A percentile compares a stretch with the other conserved stretches of the same genome.
These are phyloP conservation scores for Torymus texanus DNA, from an alignment of 2,888 invertebrate species.

Conservation along the genomic window DNA sequence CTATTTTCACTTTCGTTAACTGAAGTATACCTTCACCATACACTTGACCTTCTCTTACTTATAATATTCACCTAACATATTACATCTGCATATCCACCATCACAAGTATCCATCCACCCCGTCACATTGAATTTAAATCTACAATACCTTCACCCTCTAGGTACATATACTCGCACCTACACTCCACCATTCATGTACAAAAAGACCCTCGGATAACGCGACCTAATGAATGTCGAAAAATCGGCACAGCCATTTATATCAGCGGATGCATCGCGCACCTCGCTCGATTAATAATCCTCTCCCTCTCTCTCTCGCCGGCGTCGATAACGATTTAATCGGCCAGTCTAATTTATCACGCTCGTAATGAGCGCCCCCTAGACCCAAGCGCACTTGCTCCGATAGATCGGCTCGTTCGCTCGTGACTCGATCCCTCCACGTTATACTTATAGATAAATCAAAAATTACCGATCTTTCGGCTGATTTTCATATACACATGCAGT, in stretches of 20 bases:
- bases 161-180: neutral
- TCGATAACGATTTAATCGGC: conserved; percentile 53
- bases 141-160: no score
- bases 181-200: neutral
- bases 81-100: no score
- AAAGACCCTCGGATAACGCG: neutral
- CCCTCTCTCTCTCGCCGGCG: neutral
- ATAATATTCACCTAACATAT: no score
- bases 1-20: no score
- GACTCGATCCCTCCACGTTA: conserved; percentile 57
- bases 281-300: conserved; percentile 45
- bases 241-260: conserved; percentile 5
- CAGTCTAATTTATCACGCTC: conserved; percentile 33
- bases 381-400: conserved; percentile 25
- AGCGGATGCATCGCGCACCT: neutral
- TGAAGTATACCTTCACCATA: no score
- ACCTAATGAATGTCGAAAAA: conserved; percentile 22
- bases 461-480: conserved; percentile 60
- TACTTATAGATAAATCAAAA: conserved; percentile 62
- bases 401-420: conserved; percentile 43
- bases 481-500: conserved; percentile 44
- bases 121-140: no score
- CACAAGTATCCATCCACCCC: no score
- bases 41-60: no score
- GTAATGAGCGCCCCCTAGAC: conserved; percentile 34